A percentile compares a stretch with the other conserved stretches of the same genome.
phyloP scores from a whole-genome alignment of 2,888 invertebrate species.

The Temnothorax ravouxi region DNA sequence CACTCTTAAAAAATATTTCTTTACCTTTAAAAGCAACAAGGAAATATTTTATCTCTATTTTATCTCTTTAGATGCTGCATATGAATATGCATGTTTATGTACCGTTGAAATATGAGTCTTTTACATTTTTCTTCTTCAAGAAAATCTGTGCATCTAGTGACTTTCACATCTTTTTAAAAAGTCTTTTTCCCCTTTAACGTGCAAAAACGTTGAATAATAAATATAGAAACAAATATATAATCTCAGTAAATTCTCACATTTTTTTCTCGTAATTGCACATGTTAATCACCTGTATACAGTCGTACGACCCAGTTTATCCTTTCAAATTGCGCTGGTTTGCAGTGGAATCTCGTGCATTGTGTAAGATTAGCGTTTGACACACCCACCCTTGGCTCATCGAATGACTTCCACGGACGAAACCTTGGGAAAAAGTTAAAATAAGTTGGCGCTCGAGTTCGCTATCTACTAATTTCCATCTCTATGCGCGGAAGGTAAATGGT shows the following conservation, averaged over 20 bases:
- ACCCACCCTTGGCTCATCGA: conserved; percentile 44
- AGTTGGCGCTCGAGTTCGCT: conserved; percentile 17
- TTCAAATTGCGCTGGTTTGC: conserved; percentile 27
- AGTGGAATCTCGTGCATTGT: conserved; percentile 35
- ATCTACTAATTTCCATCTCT: conserved; percentile 21
- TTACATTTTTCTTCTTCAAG: background rate
- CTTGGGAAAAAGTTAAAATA: conserved; percentile 57
- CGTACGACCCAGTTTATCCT: conserved; percentile 3
- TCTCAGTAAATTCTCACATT: background rate
- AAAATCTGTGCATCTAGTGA: background rate
- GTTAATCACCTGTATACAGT: background rate
- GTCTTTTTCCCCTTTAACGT: background rate
- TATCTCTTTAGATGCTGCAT: background rate
- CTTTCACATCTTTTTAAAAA: background rate
- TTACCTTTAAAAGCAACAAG: background rate
- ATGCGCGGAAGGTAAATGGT: conserved; percentile 7
- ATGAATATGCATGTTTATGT: background rate
- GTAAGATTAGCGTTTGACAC: conserved; percentile 30
- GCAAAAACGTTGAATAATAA: background rate
- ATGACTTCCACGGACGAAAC: conserved; percentile 63
- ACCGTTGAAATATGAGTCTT: background rate
- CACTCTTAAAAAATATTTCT: background rate
- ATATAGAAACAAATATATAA: conserved; percentile 1
- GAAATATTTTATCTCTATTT: too few species aligned
- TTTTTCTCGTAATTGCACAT: background rate